Conservation (phyloP, 2,797 vertebrate species). For the Labeo calbasu region DNA sequence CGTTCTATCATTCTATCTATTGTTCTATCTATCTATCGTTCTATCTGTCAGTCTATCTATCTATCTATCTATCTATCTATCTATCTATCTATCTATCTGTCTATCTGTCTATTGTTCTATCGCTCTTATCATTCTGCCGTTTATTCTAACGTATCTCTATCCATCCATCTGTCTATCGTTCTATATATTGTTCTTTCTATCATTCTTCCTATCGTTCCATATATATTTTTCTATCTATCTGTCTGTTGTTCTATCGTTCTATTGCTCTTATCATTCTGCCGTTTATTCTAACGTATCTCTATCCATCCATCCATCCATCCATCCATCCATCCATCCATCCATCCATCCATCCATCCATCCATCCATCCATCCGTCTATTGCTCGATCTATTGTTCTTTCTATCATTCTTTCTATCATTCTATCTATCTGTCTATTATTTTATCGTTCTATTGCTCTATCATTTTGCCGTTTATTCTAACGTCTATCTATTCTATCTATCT, state of each 20-base stretch:
- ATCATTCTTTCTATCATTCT: neutral
- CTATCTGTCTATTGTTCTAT: neutral
- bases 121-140: neutral
- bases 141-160: too few relatives aligned
- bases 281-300: neutral
- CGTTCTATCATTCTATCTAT: accelerated
- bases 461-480: neutral
- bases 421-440: neutral
- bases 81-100: neutral
- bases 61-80: neutral
- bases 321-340: too few relatives aligned
- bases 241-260: neutral
- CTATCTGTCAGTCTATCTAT: neutral
- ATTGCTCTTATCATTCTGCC: neutral
- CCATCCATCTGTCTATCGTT: neutral
- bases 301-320: too few relatives aligned
- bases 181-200: neutral
- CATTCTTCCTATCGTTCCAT: neutral
- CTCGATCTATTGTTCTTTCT: too few relatives aligned
- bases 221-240: neutral
- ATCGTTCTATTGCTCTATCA: neutral
- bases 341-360: too few relatives aligned
- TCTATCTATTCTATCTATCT: neutral
- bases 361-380: neutral
- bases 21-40: accelerated